Conservation (phyloP, 1,140 invertebrate genomes). For the Phymastichus coffea region DNA sequence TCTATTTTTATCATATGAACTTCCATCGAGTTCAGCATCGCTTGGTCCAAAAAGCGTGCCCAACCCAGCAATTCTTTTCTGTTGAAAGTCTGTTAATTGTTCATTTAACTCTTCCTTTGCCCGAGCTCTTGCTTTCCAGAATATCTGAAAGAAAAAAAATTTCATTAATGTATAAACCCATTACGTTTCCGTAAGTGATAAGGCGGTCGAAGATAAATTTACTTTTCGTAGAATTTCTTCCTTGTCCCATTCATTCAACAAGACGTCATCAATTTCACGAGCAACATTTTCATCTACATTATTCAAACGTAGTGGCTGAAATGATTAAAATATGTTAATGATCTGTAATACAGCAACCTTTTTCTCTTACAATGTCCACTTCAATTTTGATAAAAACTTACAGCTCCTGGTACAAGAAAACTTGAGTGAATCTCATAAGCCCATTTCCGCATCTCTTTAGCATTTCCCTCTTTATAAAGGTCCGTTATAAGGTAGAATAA, state of each 20-base stretch:
- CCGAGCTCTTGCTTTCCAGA: constrained; percentile 80
- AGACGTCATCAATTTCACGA: constrained; percentile 82
- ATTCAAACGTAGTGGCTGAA: constrained; percentile 78
- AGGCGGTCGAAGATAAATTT: too few species aligned
- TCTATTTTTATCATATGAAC: constrained; percentile 77
- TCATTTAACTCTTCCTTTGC: constrained; percentile 85
- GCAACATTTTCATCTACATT: constrained; percentile 85
- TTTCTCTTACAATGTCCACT: constrained; percentile 21
- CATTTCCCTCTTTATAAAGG: constrained; percentile 79
- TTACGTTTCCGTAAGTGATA: too few species aligned
- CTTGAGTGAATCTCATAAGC: constrained; percentile 97
- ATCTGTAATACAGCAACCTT: too few species aligned
- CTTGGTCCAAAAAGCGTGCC: constrained; percentile 86
- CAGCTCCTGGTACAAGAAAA: constrained; percentile 88
- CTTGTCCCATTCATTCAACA: constrained; percentile 79
- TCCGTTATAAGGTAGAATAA: constrained; percentile 88
- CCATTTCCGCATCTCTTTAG: constrained; percentile 92
- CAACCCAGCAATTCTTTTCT: constrained; percentile 86
- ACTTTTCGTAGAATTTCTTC: constrained; percentile 85
- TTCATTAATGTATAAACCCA: constrained; percentile 21
- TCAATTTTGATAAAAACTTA: constrained; percentile 44
- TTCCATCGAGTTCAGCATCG: constrained; percentile 78
- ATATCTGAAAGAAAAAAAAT: constrained; percentile 58
- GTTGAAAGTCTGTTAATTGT: constrained; percentile 86
- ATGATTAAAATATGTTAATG: constrained; percentile 33